A percentile compares a stretch with the other conserved stretches of the same genome.
Conservation (phyloP, 2,797 vertebrate species). For the Brotula barbata region DNA sequence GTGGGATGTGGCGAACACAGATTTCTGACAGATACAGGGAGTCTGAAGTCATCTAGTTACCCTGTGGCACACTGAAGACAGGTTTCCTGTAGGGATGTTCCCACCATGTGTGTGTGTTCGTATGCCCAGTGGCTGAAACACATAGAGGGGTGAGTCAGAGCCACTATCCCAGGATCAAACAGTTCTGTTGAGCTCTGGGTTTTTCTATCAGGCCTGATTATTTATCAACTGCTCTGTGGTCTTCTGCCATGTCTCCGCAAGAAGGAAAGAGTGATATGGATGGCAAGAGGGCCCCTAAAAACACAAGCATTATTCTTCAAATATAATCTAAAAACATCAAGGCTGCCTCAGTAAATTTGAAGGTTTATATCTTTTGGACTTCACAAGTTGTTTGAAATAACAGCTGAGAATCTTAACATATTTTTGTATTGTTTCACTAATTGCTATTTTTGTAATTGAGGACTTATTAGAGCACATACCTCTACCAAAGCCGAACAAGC, state of each 20-base stretch:
- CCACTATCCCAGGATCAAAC: slow-evolving; percentile 66
- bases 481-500: no score
- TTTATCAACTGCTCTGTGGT: slow-evolving; percentile 60
- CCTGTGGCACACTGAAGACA: slow-evolving; percentile 38
- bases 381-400: no score
- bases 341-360: background rate
- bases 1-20: slow-evolving; percentile 20
- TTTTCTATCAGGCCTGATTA: slow-evolving; percentile 52
- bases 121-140: slow-evolving; percentile 40
- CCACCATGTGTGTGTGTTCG: slow-evolving; percentile 46
- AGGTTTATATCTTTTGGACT: no score
- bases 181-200: slow-evolving; percentile 49
- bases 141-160: slow-evolving; percentile 59
- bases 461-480: no score
- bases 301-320: slow-evolving; percentile 24
- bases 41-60: slow-evolving; percentile 70
- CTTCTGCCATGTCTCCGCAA: slow-evolving; percentile 34
- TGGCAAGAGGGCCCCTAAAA: slow-evolving; percentile 22
- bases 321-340: slow-evolving; percentile 7
- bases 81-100: slow-evolving; percentile 50
- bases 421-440: no score
- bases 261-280: slow-evolving; percentile 40
- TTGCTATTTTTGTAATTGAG: no score
- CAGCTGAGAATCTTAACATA: no score
- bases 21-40: slow-evolving; percentile 65